Conservation (phyloP, 2,888 invertebrate species). For the Elysia crispata region DNA sequence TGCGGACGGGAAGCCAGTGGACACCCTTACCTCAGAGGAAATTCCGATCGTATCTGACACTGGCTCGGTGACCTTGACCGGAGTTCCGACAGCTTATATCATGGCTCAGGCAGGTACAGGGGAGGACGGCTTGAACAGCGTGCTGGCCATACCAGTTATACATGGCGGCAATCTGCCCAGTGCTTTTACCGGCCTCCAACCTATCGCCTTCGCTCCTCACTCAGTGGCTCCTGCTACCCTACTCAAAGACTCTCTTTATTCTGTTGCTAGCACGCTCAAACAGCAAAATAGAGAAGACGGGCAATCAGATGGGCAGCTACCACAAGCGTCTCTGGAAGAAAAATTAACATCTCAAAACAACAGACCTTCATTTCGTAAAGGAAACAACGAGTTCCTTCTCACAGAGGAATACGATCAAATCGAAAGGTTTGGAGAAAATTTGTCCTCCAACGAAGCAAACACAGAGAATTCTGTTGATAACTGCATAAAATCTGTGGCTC, state of each 20-base stretch:
- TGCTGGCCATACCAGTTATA: constrained; percentile 51
- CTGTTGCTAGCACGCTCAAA: not conserved
- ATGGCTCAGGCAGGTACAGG: not conserved
- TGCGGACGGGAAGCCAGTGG: too few relatives aligned
- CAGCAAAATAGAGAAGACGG: too few relatives aligned
- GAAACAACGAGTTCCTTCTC: too few relatives aligned
- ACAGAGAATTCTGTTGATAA: not conserved
- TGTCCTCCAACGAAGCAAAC: not conserved
- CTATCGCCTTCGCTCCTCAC: constrained; percentile 42
- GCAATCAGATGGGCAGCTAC: not conserved
- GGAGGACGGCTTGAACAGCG: constrained; percentile 21
- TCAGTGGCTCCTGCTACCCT: not conserved
- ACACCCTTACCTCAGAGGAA: too few relatives aligned
- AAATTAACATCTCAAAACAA: not conserved
- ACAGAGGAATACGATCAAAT: too few relatives aligned
- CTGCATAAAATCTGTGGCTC: not conserved
- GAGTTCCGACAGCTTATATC: too few relatives aligned
- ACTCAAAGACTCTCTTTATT: not conserved
- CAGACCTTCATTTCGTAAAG: not conserved
- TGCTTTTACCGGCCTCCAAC: constrained; percentile 38
- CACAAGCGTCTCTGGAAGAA: not conserved
- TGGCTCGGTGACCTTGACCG: too few relatives aligned
- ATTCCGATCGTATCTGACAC: too few relatives aligned
- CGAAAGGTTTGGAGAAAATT: not conserved
- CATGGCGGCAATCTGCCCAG: constrained; percentile 44